Conservation (phyloP, 2,888 invertebrate genomes). For the Leptopilina drosophilae region DNA sequence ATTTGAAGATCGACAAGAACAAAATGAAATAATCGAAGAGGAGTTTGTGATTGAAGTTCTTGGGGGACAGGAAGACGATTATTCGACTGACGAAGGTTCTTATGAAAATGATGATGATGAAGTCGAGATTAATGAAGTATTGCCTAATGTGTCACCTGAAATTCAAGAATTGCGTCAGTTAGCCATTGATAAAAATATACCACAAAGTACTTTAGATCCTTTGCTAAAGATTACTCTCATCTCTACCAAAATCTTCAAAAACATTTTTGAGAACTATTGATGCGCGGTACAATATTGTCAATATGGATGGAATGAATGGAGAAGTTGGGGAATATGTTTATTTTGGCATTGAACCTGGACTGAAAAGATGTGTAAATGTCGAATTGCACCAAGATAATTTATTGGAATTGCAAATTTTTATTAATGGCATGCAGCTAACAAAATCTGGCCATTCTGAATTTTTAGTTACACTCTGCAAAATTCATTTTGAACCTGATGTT, state of each 20-base stretch:
- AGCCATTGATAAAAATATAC: too few species aligned
- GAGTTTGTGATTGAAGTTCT: too few species aligned
- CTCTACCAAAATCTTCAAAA: constrained; percentile 12
- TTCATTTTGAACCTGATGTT: constrained; percentile 9
- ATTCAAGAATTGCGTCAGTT: too few species aligned
- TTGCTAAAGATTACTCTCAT: background rate
- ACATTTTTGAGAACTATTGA: background rate
- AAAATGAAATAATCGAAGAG: too few species aligned
- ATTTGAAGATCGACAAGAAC: too few species aligned
- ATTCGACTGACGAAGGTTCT: too few species aligned
- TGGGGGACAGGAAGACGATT: too few species aligned
- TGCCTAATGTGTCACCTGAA: too few species aligned
- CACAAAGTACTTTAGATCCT: background rate
- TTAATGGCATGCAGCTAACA: background rate
- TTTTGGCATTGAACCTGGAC: constrained; percentile 45
- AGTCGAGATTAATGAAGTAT: too few species aligned
- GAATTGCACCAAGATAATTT: constrained; percentile 21
- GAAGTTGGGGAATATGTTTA: constrained; percentile 47
- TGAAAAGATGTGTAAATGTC: constrained; percentile 37
- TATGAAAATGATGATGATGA: too few species aligned
- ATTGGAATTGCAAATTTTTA: constrained; percentile 38
- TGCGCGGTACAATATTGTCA: constrained; percentile 14
- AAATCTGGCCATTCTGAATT: constrained; percentile 12
- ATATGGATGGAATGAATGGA: background rate
- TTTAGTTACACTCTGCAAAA: background rate